phyloP scores from a whole-genome alignment of 2,888 invertebrate genomes.

The Lacanobia wlatinum region DNA sequence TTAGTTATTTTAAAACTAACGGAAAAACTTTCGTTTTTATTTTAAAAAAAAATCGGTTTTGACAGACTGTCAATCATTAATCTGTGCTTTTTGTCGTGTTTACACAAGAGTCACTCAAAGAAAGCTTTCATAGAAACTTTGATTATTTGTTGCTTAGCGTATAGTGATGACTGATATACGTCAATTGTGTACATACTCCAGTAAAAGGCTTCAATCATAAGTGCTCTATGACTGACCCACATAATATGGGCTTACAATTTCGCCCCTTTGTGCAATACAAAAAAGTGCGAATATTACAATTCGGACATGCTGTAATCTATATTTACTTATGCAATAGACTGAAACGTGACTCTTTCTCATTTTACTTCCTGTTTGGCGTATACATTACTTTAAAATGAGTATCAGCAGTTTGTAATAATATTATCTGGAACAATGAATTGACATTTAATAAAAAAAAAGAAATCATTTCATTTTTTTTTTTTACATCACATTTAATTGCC shows the following conservation, averaged over 20 bases:
- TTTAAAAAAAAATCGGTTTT: background rate
- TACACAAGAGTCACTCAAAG: background rate
- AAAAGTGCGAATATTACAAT: background rate
- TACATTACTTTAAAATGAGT: background rate
- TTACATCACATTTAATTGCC: too few species aligned
- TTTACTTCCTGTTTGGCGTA: background rate
- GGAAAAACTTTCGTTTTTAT: background rate
- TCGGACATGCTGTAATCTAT: background rate
- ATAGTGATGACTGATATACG: background rate
- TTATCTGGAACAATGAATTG: background rate
- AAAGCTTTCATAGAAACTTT: background rate
- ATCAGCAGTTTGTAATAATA: background rate
- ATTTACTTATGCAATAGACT: background rate
- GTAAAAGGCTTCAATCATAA: background rate
- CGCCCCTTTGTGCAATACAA: background rate
- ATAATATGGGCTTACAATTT: background rate
- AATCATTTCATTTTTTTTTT: too few species aligned
- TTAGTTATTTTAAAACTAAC: slow-evolving; percentile 10
- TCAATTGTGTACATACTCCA: background rate
- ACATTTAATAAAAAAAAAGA: background rate
- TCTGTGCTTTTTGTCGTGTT: background rate
- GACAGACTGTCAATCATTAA: background rate
- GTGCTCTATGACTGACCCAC: background rate
- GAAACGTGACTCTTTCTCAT: background rate
- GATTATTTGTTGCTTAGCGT: background rate